Base-by-base conservation (phyloP, 2,113 vertebrate species). In the Otocyon megalotis region DNA sequence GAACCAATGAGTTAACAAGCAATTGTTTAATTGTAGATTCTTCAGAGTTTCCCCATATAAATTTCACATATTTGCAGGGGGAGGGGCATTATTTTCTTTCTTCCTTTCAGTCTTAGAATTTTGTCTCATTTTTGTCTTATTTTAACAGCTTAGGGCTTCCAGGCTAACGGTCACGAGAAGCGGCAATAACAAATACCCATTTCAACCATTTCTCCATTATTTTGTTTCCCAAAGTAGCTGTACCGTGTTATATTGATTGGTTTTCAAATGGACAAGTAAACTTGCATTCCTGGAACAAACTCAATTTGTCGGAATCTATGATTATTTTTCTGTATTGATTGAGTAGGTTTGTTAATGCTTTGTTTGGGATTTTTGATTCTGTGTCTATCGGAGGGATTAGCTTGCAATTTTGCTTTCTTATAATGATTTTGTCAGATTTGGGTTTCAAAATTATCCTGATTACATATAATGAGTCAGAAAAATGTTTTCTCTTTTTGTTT, bases 1-100 rank as follows among this genome's bases (percentile, higher is more conserved):
- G 48, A 54, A 13, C 0, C 50, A 17, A 19, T 28, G 12, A 0
- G 3, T 1, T 53, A 5, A 72, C 32, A 12, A 60, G 22, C 14
- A 48, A 32, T 8, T 8, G 26, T 32, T 54, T 54, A 7, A 63
- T 26, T 26, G 48, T 65, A 50, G 9, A 43, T 1, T 74, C 19
- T n/a, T 54, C 43, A 76, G n/a, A n/a, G 28, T 24, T 48, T 28
- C 24, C 14, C 37, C 71, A 26, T 26, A 74, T 3, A 62, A 62
- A 30, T 81, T 81, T 62, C 32, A 32, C 16, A 14, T 56, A 84
- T 60, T 19, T 54, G 13, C 8, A 19, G 37, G 24, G 8, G n/a
- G n/a, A 13, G 24, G 2, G n/a, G 65, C 26, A 15, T 35, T 28
- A 3, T 19, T 37, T 14, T 48, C 20, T 26, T 72, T 3, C 30